These are phyloP conservation scores for Contarinia nasturtii DNA, from an alignment of 1,140 invertebrate genomes.

Conservation along the genomic window DNA sequence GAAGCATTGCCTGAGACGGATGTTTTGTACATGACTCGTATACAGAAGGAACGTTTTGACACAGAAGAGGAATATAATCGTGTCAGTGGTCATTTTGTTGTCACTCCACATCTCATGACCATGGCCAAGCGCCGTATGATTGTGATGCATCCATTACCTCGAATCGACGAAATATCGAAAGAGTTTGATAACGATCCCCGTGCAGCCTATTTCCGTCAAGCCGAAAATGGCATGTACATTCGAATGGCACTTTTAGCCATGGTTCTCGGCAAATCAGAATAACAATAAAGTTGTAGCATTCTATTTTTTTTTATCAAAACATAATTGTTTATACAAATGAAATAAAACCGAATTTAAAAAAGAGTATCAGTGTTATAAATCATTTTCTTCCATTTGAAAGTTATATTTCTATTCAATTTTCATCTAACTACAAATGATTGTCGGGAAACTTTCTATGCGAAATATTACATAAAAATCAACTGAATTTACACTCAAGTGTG, in stretches of 20 bases:
- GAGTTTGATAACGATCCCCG: constrained; percentile 91
- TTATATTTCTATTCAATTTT: too few species aligned
- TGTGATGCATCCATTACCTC: constrained; percentile 93
- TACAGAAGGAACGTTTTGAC: constrained; percentile 85
- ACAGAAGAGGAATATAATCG: constrained; percentile 70
- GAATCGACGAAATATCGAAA: constrained; percentile 83
- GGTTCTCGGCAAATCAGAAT: constrained; percentile 44
- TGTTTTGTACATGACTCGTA: constrained; percentile 94
- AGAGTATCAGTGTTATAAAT: too few species aligned
- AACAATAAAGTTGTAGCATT: too few species aligned
- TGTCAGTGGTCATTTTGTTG: constrained; percentile 68
- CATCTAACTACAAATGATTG: too few species aligned
- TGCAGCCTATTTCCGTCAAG: constrained; percentile 96
- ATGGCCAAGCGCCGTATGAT: constrained; percentile 82
- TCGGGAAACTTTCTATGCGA: too few species aligned
- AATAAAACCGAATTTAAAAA: too few species aligned
- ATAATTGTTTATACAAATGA: too few species aligned
- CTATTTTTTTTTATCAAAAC: too few species aligned
- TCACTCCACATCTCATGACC: constrained; percentile 92
- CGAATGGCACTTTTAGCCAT: constrained; percentile 92
- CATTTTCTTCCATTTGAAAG: too few species aligned
- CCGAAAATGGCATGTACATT: constrained; percentile 94
- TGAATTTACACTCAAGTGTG: too few species aligned
- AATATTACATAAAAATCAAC: too few species aligned
- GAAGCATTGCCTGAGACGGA: constrained; percentile 81